Percentiles rank a stretch among this genome's conserved stretches.
These are phyloP conservation scores for Ectropis grisescens DNA, from an alignment of 1,140 invertebrate species.

Conservation along the genomic window DNA sequence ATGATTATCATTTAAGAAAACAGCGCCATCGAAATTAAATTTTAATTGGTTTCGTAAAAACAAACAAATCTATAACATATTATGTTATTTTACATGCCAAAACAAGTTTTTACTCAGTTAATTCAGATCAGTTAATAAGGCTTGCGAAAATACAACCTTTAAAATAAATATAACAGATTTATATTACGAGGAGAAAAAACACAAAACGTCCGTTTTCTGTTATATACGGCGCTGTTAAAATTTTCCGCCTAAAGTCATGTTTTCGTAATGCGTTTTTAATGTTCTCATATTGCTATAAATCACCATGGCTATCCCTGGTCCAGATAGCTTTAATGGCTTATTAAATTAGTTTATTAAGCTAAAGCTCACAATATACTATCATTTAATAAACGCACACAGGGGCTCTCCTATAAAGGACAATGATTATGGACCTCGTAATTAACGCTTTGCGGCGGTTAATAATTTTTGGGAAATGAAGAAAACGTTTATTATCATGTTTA, in stretches of 20 bases:
- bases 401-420: background rate
- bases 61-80: no score
- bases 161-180: constrained; percentile 4
- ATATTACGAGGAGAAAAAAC: constrained; percentile 4
- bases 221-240: constrained; percentile 50
- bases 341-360: constrained; percentile 61
- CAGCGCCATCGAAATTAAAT: no score
- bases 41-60: no score
- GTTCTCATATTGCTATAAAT: constrained; percentile 68
- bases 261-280: constrained; percentile 69
- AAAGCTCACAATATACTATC: constrained; percentile 12
- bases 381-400: background rate
- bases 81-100: no score
- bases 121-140: no score
- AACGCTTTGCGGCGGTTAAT: constrained; percentile 2
- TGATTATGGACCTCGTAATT: constrained; percentile 3
- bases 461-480: no score
- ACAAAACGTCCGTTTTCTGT: constrained; percentile 35
- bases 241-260: constrained; percentile 60
- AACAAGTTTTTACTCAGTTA: no score
- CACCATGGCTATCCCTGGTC: constrained; percentile 55
- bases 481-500: no score
- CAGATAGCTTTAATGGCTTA: constrained; percentile 66
- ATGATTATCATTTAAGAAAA: no score
- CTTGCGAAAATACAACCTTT: no score